These are phyloP conservation scores for Typhlichthys eigenmanni DNA, from an alignment of 2,797 vertebrate species.

Conservation along the genomic window DNA sequence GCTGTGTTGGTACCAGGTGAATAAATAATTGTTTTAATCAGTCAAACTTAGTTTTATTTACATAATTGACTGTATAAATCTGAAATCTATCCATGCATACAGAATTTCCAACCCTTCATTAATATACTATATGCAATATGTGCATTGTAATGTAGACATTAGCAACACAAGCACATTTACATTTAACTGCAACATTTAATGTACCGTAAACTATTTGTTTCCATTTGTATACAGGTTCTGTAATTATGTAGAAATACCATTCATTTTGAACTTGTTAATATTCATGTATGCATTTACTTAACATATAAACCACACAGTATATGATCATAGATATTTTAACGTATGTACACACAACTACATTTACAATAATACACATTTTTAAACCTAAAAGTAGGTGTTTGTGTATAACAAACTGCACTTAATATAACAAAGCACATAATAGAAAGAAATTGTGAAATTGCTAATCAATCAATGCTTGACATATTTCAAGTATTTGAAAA, in stretches of 20 bases:
- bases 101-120: slow-evolving; percentile 62
- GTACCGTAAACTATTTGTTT: slow-evolving; percentile 47
- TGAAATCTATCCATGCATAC: slow-evolving; percentile 59
- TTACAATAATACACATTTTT: slow-evolving; percentile 77
- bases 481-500: slow-evolving; percentile 60
- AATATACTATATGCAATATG: slow-evolving; percentile 53
- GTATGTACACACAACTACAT: slow-evolving; percentile 79
- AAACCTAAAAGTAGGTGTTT: slow-evolving; percentile 50
- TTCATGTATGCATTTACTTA: slow-evolving; percentile 58
- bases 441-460: slow-evolving; percentile 45
- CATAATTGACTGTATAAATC: slow-evolving; percentile 55
- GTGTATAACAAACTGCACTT: slow-evolving; percentile 70
- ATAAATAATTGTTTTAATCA: slow-evolving; percentile 28
- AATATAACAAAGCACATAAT: slow-evolving; percentile 69
- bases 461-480: slow-evolving; percentile 35
- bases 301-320: slow-evolving; percentile 66
- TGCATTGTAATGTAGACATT: slow-evolving; percentile 54
- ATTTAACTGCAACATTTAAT: slow-evolving; percentile 27
- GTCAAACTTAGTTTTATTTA: slow-evolving; percentile 68
- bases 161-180: slow-evolving; percentile 45
- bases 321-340: slow-evolving; percentile 60
- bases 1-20: background rate
- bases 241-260: slow-evolving; percentile 48
- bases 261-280: slow-evolving; percentile 48
- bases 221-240: slow-evolving; percentile 41